Evolutionary conservation across 1,140 invertebrate species (phyloP), one percentile per base, ranked within the genome.

Genomic region (Nautilus pompilius): DNA sequence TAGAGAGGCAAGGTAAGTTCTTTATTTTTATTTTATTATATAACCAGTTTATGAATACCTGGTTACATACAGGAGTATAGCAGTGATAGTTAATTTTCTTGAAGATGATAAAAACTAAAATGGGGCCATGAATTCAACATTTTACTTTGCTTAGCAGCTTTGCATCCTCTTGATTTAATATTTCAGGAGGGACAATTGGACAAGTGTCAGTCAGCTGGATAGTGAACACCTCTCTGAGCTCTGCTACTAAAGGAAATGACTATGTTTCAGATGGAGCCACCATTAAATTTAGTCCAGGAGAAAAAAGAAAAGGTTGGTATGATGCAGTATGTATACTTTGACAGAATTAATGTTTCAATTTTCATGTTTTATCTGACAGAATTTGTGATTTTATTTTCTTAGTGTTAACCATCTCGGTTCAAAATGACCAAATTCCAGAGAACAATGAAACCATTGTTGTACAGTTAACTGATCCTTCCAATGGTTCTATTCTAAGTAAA

Each of bases 211-310:
- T 82, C 13, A 67, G 68, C 2, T 81, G 79, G 79, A 68, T 62
- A 41, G 68, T 81, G 8, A 71, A 74, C 45, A 45, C 17, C 2
- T 45, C 41, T 3, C 58, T 60, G 8, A 72, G 69, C 33, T 77
- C 71, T 20, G 77, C 80, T 20, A 66, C 60, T 2, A 74, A 75
- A 55, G 69, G 69, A 32, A 53, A 60, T 10, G 78, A 82, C 59
- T 82, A 66, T 57, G 66, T 67, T 22, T 79, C 79, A 28, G 77
- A 79, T 71, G 80, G 79, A 1, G 80, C 79, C 20, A 82, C 75
- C 22, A 65, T 82, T 10, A 70, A 61, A 32, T 82, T 80, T 65
- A 22, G 3, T 2, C 60, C 71, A 28, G 80, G 78, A 55, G 69
- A 75, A 36, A 73, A 63, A 26, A 66, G 72, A 33, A 73, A 68